Percentiles rank a stretch among this genome's conserved stretches.
Evolutionary conservation across 2,113 vertebrate genomes (phyloP).

Genomic region (Dipodomys ordii): DNA sequence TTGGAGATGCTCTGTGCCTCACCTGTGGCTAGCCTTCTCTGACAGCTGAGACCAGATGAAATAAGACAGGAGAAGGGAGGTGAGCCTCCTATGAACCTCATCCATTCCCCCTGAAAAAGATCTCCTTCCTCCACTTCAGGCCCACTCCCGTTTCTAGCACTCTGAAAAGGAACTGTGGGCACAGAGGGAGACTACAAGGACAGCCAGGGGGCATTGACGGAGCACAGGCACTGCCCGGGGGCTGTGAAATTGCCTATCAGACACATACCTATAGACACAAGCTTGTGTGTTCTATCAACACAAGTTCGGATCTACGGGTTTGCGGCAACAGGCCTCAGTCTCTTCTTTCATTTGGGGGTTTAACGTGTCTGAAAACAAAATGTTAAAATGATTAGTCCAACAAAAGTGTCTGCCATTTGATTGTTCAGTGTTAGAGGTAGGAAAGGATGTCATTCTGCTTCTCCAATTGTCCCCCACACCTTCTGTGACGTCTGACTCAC

Average conservation of each 20-base stretch:
- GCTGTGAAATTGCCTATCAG: constrained; percentile 89
- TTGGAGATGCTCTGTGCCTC: background rate
- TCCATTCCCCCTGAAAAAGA: background rate
- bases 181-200: background rate
- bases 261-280: constrained; percentile 99
- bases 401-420: constrained; percentile 22
- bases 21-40: constrained; percentile 27
- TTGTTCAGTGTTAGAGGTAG: background rate
- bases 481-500: background rate
- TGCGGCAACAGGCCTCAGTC: constrained; percentile 93
- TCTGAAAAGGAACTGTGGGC: background rate
- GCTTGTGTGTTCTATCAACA: constrained; percentile 96
- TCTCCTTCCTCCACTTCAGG: constrained; percentile 15
- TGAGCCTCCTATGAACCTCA: background rate
- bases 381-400: constrained; percentile 71
- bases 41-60: background rate
- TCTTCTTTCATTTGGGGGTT: constrained; percentile 82
- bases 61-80: background rate
- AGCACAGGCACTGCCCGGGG: constrained; percentile 17
- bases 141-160: background rate
- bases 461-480: background rate
- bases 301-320: constrained; percentile 99
- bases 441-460: background rate
- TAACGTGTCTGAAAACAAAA: constrained; percentile 79
- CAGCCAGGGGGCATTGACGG: background rate